Evolutionary conservation across 2,797 vertebrate species (phyloP).

Genomic region (Melanotaenia pygmaea): DNA sequence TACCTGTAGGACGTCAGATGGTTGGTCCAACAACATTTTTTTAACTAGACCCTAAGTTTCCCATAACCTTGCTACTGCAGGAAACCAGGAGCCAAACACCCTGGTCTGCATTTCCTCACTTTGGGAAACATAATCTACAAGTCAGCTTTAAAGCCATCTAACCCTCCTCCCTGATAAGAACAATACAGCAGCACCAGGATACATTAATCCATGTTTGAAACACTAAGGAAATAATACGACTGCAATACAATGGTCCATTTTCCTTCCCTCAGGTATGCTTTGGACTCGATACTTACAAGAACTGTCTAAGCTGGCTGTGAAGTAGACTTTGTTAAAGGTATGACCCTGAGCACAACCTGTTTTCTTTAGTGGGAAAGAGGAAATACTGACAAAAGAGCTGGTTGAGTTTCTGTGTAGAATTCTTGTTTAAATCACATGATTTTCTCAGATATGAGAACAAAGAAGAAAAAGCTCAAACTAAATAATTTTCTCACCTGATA

Average conservation of each 20-base stretch:
- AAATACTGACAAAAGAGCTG: constrained; percentile 50
- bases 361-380: constrained; percentile 51
- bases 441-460: constrained; percentile 11
- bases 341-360: constrained; percentile 1
- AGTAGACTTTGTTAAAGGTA: constrained; percentile 31
- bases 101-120: constrained; percentile 68
- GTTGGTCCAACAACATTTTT: constrained; percentile 12
- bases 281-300: constrained; percentile 34
- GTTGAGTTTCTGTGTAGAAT: not conserved
- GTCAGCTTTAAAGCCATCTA: constrained; percentile 60
- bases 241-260: constrained; percentile 80
- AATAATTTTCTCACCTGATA: constrained; percentile 12
- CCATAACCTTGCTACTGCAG: constrained; percentile 58
- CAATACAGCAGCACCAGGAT: constrained; percentile 77
- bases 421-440: constrained; percentile 1
- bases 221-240: constrained; percentile 84
- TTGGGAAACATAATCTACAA: constrained; percentile 52
- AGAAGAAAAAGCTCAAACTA: constrained; percentile 5
- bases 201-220: constrained; percentile 80
- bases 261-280: constrained; percentile 71
- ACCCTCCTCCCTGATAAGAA: constrained; percentile 65
- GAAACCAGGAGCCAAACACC: constrained; percentile 74
- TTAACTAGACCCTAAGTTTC: constrained; percentile 43
- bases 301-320: constrained; percentile 44
- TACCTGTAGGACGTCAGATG: not conserved